Evolutionary conservation across 2,113 vertebrate genomes (phyloP), one percentile per base, ranked within the genome.

Genomic region (Echinops telfairi): DNA sequence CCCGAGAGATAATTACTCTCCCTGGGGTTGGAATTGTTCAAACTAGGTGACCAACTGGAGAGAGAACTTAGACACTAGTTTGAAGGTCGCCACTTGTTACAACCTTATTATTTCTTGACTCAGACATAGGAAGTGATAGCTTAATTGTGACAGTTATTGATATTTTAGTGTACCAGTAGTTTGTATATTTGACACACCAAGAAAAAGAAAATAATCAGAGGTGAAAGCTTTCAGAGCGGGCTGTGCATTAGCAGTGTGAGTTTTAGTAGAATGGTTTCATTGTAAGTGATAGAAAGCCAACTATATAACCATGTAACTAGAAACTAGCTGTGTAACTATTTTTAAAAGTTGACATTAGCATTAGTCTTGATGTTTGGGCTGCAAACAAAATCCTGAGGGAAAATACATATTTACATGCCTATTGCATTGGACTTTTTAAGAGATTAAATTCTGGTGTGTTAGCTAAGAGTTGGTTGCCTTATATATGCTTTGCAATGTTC

Each of bases 401-500:
- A 57, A 25, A 68, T 3, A 53, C 11, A 16, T 5, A 15, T 29
- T 38, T 8, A 53, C 27, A 27, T 22, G 2, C 81, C 22, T 38
- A 38, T 78, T 40, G 68, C 25, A 25, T 7, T 68, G 53, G 60
- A 75, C 68, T 70, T 78, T 43, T 23, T 84, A 25, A 58, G 7
- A 86, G 58, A 31, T 80, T 83, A 84, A 86, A 64, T 92, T 86
- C 22, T 90, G 64, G 29, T 36, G 33, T 66, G 15, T 88, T 79
- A 86, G 6, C 40, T 89, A 43, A 14, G 3, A 81, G 40, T 33
- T 73, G 40, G 15, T 25, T 82, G 12, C 57, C 20, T 88, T 88
- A 79, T 33, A 86, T 87, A 33, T 27, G 19, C 88, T 47, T 0
- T 40, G 40, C 47, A 83, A 9, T 82, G 75, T 90, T 23, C 15